Evolutionary conservation across 2,113 vertebrate genomes (phyloP).

Genomic region (Gadus macrocephalus): DNA sequence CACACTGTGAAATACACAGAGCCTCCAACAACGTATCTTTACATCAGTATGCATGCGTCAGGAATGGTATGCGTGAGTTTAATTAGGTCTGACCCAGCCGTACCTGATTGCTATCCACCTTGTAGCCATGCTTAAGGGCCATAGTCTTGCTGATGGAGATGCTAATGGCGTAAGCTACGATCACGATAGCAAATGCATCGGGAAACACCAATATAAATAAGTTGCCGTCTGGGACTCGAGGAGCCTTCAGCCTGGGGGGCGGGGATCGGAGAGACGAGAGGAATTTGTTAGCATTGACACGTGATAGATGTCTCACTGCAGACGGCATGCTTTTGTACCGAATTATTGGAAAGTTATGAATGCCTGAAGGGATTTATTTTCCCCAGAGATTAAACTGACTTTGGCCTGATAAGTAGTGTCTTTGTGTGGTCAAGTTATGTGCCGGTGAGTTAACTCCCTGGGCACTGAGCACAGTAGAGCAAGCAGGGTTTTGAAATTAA

Average conservation of each 20-base stretch:
- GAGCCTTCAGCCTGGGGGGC: constrained; percentile 75
- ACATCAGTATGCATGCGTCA: neutral
- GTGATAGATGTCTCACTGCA: no score
- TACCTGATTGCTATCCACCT: constrained; percentile 95
- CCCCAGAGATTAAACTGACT: no score
- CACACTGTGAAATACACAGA: no score
- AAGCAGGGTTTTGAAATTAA: no score
- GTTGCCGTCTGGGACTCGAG: constrained; percentile 58
- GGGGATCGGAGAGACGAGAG: neutral
- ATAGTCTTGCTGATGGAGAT: constrained; percentile 94
- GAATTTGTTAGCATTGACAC: neutral
- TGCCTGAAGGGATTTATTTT: no score
- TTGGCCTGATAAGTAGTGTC: no score
- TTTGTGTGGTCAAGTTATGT: no score
- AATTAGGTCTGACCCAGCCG: constrained; percentile 13
- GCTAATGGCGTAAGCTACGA: constrained; percentile 87
- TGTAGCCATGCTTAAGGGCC: constrained; percentile 87
- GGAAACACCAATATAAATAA: constrained; percentile 73
- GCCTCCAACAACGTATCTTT: neutral
- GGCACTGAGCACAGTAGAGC: no score
- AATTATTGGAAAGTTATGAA: no score
- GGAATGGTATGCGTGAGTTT: neutral
- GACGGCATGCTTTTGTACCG: no score
- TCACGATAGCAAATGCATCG: constrained; percentile 84
- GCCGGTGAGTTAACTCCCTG: no score